A percentile compares a stretch with the other conserved stretches of the same genome.
phyloP scores from a whole-genome alignment of 2,888 invertebrate species.

The Synergus laeviventris region DNA sequence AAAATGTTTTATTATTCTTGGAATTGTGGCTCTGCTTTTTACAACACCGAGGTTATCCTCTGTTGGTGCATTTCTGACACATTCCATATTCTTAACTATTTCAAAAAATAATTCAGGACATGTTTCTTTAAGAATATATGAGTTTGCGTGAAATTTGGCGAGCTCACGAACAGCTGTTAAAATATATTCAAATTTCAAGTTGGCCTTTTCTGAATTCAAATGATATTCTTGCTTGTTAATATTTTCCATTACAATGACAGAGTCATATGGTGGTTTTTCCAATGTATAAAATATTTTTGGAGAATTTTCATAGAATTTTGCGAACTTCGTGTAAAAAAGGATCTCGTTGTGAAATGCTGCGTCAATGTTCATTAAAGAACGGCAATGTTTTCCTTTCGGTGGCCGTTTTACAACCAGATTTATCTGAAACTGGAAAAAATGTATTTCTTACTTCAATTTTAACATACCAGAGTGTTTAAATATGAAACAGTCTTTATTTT shows the following conservation, averaged over 20 bases:
- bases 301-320: neutral
- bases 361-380: slow-evolving; percentile 42
- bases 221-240: slow-evolving; percentile 56
- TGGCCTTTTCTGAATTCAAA: slow-evolving; percentile 46
- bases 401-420: slow-evolving; percentile 45
- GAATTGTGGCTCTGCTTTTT: neutral
- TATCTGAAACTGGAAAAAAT: slow-evolving; percentile 15
- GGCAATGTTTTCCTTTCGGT: slow-evolving; percentile 16
- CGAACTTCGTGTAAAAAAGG: slow-evolving; percentile 63
- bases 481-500: too few relatives aligned
- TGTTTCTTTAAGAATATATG: slow-evolving; percentile 63
- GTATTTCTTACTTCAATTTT: neutral
- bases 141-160: slow-evolving; percentile 64
- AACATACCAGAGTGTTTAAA: neutral
- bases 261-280: slow-evolving; percentile 46
- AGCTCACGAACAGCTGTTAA: slow-evolving; percentile 63
- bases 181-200: slow-evolving; percentile 60
- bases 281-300: slow-evolving; percentile 53
- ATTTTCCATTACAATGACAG: slow-evolving; percentile 63
- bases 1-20: slow-evolving; percentile 56
- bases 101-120: slow-evolving; percentile 55
- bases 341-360: slow-evolving; percentile 67
- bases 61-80: slow-evolving; percentile 52
- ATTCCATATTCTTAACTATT: slow-evolving; percentile 52
- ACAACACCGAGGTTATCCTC: neutral